These are phyloP conservation scores for Nowickia ferox DNA, from an alignment of 2,888 invertebrate species.

Conservation along the genomic window DNA sequence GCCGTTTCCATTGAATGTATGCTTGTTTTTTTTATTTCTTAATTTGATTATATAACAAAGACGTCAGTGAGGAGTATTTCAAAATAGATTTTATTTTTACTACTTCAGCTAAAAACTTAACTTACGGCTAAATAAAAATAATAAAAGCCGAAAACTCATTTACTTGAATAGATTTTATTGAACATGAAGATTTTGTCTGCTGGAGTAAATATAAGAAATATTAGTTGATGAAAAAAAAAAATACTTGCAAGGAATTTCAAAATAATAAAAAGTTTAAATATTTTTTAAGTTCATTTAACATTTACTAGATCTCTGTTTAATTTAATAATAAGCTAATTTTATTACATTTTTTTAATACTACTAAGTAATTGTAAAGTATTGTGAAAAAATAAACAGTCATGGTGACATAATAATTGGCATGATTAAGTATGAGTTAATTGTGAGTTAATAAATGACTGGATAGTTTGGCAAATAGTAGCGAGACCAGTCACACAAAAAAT, in stretches of 20 bases:
- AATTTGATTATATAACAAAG: slow-evolving; percentile 12
- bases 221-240: background rate
- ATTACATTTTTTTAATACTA: no score
- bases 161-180: slow-evolving; percentile 10
- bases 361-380: no score
- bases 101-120: background rate
- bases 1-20: background rate
- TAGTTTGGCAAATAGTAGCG: no score
- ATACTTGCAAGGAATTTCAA: background rate
- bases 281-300: no score
- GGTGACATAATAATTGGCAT: no score
- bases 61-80: background rate
- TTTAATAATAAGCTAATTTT: no score
- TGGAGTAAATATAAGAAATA: background rate
- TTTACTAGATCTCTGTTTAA: no score
- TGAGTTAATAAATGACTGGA: no score
- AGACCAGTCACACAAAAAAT: no score
- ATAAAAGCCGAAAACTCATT: background rate
- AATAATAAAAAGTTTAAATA: no score
- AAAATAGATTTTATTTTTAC: background rate
- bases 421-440: no score
- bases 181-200: slow-evolving; percentile 23
- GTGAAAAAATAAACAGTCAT: no score
- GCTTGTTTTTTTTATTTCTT: slow-evolving; percentile 4
- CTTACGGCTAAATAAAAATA: background rate